Evolutionary conservation across 2,888 invertebrate genomes (phyloP).

Genomic region (Cataglyphis livida): DNA sequence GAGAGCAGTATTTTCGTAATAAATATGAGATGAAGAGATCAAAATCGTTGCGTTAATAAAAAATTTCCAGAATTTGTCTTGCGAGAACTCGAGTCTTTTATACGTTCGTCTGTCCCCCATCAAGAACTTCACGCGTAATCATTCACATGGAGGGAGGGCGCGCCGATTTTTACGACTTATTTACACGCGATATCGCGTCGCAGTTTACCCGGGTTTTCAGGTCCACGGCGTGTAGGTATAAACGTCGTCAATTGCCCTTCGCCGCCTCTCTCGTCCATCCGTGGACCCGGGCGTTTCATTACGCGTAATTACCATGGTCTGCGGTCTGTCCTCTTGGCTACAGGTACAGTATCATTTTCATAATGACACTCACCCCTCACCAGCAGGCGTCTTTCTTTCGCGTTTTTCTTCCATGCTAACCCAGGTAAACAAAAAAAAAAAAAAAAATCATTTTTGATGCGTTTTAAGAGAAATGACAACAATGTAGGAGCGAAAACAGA

Average conservation of each 20-base stretch:
- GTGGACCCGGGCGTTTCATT: slow-evolving; percentile 84
- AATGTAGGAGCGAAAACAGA: slow-evolving; percentile 36
- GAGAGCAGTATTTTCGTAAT: neutral
- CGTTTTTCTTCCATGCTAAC: neutral
- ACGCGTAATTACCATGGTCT: slow-evolving; percentile 85
- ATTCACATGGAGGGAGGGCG: slow-evolving; percentile 57
- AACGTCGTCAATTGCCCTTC: slow-evolving; percentile 79
- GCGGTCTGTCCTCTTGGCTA: slow-evolving; percentile 82
- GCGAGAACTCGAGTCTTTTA: neutral
- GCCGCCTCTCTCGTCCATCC: slow-evolving; percentile 66
- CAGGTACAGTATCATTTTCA: slow-evolving; percentile 85
- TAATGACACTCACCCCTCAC: slow-evolving; percentile 80
- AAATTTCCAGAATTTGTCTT: neutral
- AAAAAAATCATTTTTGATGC: slow-evolving; percentile 64
- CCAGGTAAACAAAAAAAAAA: slow-evolving; percentile 65
- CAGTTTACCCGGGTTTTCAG: slow-evolving; percentile 63
- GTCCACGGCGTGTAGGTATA: slow-evolving; percentile 69
- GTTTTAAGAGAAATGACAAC: slow-evolving; percentile 61
- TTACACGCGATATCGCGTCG: slow-evolving; percentile 80
- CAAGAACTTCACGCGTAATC: slow-evolving; percentile 29
- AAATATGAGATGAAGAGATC: neutral
- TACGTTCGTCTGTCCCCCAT: neutral
- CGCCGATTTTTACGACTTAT: slow-evolving; percentile 75
- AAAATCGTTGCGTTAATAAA: neutral
- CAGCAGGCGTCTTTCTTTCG: slow-evolving; percentile 45